Percentiles rank a stretch among this genome's conserved stretches.
Conservation (phyloP, 1,140 invertebrate species). For the Drusus annulatus region DNA sequence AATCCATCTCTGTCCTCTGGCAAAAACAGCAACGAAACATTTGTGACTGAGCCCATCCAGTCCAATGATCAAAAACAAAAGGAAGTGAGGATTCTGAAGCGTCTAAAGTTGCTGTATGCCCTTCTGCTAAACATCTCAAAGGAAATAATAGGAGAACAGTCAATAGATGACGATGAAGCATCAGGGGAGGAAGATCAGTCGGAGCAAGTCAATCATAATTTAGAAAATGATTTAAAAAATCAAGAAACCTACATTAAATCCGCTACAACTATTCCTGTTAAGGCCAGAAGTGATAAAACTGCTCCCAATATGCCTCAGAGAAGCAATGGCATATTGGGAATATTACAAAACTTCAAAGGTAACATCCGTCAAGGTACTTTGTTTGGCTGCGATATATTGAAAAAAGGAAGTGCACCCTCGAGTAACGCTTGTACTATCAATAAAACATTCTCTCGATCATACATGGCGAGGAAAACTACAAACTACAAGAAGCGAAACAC, state of each 20-base stretch:
- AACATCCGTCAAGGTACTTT: neutral
- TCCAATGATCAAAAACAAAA: conserved; percentile 60
- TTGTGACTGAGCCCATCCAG: conserved; percentile 52
- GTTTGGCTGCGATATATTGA: conserved; percentile 1
- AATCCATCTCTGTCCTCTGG: conserved; percentile 58
- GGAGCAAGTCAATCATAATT: conserved; percentile 52
- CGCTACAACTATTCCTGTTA: neutral
- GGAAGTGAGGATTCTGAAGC: conserved; percentile 61
- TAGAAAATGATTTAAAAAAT: neutral
- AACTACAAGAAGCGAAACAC: conserved; percentile 34
- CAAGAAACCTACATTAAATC: neutral
- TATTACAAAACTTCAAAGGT: conserved; percentile 50
- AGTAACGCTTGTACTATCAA: neutral
- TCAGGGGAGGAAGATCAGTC: conserved; percentile 60
- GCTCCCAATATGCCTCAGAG: neutral
- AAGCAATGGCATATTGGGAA: conserved; percentile 51
- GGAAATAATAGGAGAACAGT: conserved; percentile 61
- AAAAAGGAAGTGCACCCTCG: conserved; percentile 5
- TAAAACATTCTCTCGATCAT: conserved; percentile 44
- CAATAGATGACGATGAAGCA: conserved; percentile 60
- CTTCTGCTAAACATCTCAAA: conserved; percentile 63
- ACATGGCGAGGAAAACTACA: conserved; percentile 26
- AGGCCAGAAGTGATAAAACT: neutral
- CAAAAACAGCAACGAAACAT: conserved; percentile 61
- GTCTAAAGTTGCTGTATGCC: conserved; percentile 66